Percentiles rank a stretch among this genome's conserved stretches.
Conservation (phyloP, 2,888 invertebrate species). For the Punctoribates punctum region DNA sequence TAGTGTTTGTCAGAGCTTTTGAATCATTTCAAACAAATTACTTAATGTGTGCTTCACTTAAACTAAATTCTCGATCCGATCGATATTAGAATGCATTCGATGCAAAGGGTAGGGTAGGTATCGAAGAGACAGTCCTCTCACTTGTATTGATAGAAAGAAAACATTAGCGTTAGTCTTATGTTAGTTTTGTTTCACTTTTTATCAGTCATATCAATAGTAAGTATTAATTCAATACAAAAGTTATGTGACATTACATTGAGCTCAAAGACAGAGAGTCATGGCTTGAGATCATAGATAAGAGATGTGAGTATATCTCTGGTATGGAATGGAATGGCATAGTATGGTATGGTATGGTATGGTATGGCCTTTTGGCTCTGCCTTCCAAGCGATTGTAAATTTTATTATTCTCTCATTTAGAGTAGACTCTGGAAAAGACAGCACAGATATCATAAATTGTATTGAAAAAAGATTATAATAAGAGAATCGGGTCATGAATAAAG, state of each 20-base stretch:
- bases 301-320: background rate
- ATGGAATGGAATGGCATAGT: no score
- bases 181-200: background rate
- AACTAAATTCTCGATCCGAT: no score
- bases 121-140: no score
- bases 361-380: background rate
- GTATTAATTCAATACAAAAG: background rate
- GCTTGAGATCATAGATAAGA: background rate
- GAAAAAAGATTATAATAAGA: constrained; percentile 24
- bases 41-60: no score
- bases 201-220: background rate
- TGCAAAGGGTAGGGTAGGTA: no score
- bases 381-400: background rate
- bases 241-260: background rate
- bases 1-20: no score
- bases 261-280: background rate
- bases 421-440: background rate
- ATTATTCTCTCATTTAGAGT: background rate
- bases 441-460: constrained; percentile 21
- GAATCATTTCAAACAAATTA: no score
- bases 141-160: background rate
- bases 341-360: no score
- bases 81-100: no score
- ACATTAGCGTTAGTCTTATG: background rate
- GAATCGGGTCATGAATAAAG: constrained; percentile 31